Evolutionary conservation across 2,113 vertebrate genomes (phyloP), one percentile per base, ranked within the genome.

Genomic region (Panurus biarmicus): DNA sequence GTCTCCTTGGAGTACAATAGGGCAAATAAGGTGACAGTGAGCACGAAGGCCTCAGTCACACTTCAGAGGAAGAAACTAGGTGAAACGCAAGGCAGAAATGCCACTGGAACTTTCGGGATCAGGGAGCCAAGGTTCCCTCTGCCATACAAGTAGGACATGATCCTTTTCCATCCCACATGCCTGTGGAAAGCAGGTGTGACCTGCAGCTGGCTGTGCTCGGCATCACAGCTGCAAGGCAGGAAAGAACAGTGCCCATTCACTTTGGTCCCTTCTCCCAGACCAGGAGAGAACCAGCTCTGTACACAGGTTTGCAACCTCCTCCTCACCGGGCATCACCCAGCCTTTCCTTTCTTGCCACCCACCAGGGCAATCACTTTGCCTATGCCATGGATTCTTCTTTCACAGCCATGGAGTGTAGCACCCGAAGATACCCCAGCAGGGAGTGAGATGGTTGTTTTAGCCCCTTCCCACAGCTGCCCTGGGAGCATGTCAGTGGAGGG

Each of bases 191-290:
- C 64, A 45, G 70, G 16, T 0, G 0, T 64, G 70, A 58, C 66
- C 65, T 65, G 61, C 5, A 2, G 6, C 54, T 2, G 1, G 33
- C 75, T 73, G 58, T 14, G 1, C 50, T 72, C 0, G 0, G 44
- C 58, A 17, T 67, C 8, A 2, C 1, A 4, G 3, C 75, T 51
- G 47, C 60, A 42, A 45, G 64, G 58, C 7, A 2, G 60, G 50
- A 33, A 51, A 58, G 54, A 44, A 36, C 24, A 1, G 1, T 71
- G 56, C 56, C 76, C 1, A 0, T 23, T 16, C 36, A 10, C 73
- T 92, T 51, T 9, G 44, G 35, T 66, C 45, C 53, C 25, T 82
- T 62, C 51, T 64, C 36, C 33, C 44, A 64, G 8, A 24, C 4
- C 7, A 35, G 60, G 47, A 61, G 36, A 61, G 17, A 38, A 61